A percentile compares a stretch with the other conserved stretches of the same genome.
phyloP scores from a whole-genome alignment of 2,888 invertebrate genomes.

The Pristionchus mayeri region DNA sequence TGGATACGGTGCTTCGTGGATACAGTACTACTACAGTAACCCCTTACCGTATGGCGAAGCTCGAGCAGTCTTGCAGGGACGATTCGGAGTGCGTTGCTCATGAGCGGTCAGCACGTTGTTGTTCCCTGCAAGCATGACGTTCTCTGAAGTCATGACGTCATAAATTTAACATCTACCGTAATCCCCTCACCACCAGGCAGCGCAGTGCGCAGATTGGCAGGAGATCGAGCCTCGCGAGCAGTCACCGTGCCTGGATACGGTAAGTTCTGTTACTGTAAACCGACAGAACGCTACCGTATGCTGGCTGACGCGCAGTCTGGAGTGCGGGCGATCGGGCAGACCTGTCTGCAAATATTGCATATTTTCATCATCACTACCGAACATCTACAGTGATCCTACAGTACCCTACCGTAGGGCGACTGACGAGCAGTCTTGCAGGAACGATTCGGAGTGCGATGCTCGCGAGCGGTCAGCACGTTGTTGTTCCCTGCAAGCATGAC shows the following conservation, averaged over 20 bases:
- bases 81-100: neutral
- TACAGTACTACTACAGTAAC: no score
- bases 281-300: neutral
- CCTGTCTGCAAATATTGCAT: no score
- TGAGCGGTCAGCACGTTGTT: neutral
- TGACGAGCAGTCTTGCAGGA: neutral
- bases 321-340: neutral
- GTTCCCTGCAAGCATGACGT: no score
- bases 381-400: no score
- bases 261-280: no score
- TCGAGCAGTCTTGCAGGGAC: neutral
- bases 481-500: slow-evolving; percentile 9
- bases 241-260: no score
- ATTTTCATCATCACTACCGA: no score
- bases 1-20: no score
- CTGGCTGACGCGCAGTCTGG: neutral
- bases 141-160: no score
- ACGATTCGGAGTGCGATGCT: neutral
- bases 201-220: no score
- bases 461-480: neutral
- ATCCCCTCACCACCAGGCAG: no score
- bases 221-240: no score
- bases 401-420: neutral
- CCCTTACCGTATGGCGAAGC: neutral
- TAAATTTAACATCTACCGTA: neutral